A percentile compares a stretch with the other conserved stretches of the same genome.
Evolutionary conservation across 2,888 invertebrate genomes (phyloP).

Genomic region (Glyphotaelius pellucidus): DNA sequence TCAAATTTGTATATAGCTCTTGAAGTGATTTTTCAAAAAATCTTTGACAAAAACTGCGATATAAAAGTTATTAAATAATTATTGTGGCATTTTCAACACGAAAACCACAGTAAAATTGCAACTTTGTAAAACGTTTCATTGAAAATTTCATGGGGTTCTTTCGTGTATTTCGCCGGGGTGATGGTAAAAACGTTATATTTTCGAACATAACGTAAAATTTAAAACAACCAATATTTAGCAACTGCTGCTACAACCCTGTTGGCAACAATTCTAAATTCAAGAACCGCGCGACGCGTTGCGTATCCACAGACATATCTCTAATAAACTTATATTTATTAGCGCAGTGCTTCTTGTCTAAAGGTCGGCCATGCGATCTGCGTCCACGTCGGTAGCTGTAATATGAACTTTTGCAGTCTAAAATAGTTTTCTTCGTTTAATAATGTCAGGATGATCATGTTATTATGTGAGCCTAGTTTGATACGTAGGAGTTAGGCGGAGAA

Average conservation of each 20-base stretch:
- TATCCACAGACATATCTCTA: neutral
- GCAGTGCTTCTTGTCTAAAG: neutral
- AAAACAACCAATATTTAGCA: neutral
- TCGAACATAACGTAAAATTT: neutral
- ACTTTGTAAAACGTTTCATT: too few relatives aligned
- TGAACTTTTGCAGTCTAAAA: conserved; percentile 57
- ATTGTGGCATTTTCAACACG: neutral
- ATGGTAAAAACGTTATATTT: neutral
- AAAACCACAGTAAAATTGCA: neutral
- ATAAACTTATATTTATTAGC: neutral
- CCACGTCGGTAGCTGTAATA: conserved; percentile 48
- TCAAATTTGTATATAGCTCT: too few relatives aligned
- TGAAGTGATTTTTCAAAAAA: too few relatives aligned
- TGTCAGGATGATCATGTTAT: conserved; percentile 39
- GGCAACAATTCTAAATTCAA: neutral
- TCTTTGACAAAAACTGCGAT: too few relatives aligned
- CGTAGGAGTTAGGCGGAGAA: conserved; percentile 25
- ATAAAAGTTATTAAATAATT: too few relatives aligned
- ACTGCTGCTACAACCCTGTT: neutral
- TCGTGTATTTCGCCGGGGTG: neutral
- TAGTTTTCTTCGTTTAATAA: conserved; percentile 54
- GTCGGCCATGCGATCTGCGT: conserved; percentile 4
- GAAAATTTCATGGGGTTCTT: neutral
- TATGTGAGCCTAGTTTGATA: neutral
- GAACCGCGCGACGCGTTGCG: neutral